These are phyloP conservation scores for Oncorhynchus clarkii DNA, from an alignment of 2,113 vertebrate genomes.

Conservation along the genomic window DNA sequence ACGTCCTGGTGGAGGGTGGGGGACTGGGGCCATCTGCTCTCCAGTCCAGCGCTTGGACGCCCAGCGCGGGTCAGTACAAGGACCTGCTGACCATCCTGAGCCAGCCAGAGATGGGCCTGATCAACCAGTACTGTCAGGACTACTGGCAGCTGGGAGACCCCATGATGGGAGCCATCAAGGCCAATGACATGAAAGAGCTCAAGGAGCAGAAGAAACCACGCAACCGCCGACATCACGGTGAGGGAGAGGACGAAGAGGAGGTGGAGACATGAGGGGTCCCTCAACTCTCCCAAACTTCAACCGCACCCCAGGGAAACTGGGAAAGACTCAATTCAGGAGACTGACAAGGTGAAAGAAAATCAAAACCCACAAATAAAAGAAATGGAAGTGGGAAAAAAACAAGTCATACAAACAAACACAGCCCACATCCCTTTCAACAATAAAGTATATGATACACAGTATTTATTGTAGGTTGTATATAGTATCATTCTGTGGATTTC, in stretches of 20 bases:
- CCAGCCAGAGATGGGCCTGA: slow-evolving; percentile 94
- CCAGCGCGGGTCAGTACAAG: slow-evolving; percentile 77
- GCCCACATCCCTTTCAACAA: slow-evolving; percentile 61
- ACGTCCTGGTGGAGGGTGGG: slow-evolving; percentile 81
- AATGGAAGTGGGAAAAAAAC: slow-evolving; percentile 43
- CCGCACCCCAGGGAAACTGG: slow-evolving; percentile 42
- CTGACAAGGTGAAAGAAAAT: slow-evolving; percentile 43
- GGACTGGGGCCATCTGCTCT: slow-evolving; percentile 41
- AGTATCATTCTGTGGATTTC: slow-evolving; percentile 81
- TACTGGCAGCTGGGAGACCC: slow-evolving; percentile 91
- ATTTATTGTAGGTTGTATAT: slow-evolving; percentile 94
- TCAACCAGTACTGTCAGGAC: slow-evolving; percentile 98
- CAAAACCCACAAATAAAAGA: slow-evolving; percentile 47
- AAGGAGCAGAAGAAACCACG: slow-evolving; percentile 96
- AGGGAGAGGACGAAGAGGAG: slow-evolving; percentile 36
- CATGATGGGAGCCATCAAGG: slow-evolving; percentile 75
- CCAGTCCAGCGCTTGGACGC: slow-evolving; percentile 41
- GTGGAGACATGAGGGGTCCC: slow-evolving; percentile 82
- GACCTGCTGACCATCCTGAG: slow-evolving; percentile 94
- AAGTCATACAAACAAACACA: slow-evolving; percentile 31
- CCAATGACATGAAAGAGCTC: slow-evolving; percentile 84
- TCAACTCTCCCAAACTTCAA: not conserved
- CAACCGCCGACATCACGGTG: slow-evolving; percentile 89
- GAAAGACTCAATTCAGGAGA: slow-evolving; percentile 58
- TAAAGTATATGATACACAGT: slow-evolving; percentile 78